Evolutionary conservation across 1,140 invertebrate species (phyloP).

Genomic region (Sinella curviseta): DNA sequence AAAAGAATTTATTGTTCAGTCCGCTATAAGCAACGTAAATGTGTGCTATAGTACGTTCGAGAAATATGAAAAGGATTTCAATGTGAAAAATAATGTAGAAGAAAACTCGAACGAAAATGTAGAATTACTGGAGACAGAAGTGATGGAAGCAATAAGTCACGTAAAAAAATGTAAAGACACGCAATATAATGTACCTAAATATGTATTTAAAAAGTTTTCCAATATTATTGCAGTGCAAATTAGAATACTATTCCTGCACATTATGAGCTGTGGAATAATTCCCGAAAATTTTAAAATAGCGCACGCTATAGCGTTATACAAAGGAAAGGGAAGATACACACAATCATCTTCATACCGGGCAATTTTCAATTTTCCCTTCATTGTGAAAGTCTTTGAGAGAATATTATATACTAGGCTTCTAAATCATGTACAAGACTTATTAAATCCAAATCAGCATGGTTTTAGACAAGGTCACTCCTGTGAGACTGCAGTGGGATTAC

Average conservation of each 20-base stretch:
- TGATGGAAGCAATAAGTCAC: background rate
- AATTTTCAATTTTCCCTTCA: background rate
- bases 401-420: background rate
- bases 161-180: background rate
- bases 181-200: background rate
- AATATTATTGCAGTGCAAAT: background rate
- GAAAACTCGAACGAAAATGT: too few relatives aligned
- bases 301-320: background rate
- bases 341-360: background rate
- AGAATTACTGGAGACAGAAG: background rate
- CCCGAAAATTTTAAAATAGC: background rate
- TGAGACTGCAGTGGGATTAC: background rate
- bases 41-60: background rate
- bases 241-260: background rate
- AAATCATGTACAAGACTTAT: background rate
- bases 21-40: background rate
- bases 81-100: background rate
- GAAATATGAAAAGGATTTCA: background rate
- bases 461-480: background rate
- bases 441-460: conserved; percentile 16
- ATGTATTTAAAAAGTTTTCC: background rate
- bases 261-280: background rate
- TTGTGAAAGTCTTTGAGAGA: background rate
- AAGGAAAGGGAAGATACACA: background rate
- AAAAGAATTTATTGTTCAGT: background rate